Conservation (phyloP, 2,888 invertebrate genomes). For the Ophion obscuratus region DNA sequence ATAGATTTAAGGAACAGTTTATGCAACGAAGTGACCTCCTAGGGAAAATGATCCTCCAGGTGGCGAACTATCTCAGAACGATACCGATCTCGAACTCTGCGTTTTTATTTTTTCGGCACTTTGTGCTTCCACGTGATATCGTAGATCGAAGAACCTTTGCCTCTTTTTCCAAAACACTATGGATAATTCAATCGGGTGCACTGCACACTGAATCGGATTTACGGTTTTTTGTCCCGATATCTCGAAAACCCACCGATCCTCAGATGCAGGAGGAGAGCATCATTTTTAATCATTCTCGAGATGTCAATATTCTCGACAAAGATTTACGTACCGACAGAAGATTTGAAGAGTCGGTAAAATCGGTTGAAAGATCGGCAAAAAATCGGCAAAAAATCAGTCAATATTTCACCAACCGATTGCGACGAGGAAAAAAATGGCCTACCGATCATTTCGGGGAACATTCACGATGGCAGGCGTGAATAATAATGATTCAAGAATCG, state of each 20-base stretch:
- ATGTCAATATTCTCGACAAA: neutral
- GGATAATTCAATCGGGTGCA: neutral
- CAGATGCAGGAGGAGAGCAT: neutral
- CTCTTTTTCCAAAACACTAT: neutral
- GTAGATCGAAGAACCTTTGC: neutral
- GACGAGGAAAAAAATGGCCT: too few species aligned
- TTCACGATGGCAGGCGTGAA: too few species aligned
- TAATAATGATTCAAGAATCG: too few species aligned
- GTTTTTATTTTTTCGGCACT: neutral
- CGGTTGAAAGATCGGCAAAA: neutral
- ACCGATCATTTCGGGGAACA: too few species aligned
- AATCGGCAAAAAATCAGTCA: too few species aligned
- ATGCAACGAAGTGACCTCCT: conserved; percentile 33
- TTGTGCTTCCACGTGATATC: neutral
- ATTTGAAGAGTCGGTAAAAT: neutral
- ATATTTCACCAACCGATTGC: too few species aligned
- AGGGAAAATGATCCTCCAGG: conserved; percentile 42
- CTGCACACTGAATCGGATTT: neutral
- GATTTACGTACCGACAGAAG: neutral
- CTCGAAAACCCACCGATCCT: neutral
- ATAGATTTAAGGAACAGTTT: conserved; percentile 12
- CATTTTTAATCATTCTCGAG: neutral
- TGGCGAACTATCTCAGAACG: conserved; percentile 29
- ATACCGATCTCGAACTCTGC: conserved; percentile 38
- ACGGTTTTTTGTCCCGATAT: neutral